Evolutionary conservation across 2,888 invertebrate genomes (phyloP), one percentile per base, ranked within the genome.

Genomic region (Julus scandinavius): DNA sequence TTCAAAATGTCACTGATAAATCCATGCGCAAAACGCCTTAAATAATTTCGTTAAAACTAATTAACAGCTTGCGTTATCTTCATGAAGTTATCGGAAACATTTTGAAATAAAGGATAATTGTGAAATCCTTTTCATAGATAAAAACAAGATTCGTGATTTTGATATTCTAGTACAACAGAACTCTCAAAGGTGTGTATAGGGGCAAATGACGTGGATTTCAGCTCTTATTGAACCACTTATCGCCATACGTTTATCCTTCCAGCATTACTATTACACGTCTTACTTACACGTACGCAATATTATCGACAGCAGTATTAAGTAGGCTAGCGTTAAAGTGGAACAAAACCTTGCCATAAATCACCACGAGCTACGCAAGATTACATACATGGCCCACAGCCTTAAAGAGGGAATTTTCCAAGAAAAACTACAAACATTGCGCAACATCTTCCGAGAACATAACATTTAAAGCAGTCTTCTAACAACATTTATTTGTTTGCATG

Each of bases 321-420:
- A 38, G 15, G 80, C 38, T 80, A 80, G 80, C 80, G 80, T 38
- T 80, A 80, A 80, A 80, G 80, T 80, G 80, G 80, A 38, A 29
- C 80, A 80, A 80, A 80, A 38, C 80, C 80, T 38, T 38, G 38
- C 13, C 80, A 80, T 80, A 80, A 80, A 80, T 80, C 80, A 80
- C 38, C 80, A 40, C 80, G 15, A 4, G 13, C 38, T 38, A 80
- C 13, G 38, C 13, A 80, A 38, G 80, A 15, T 80, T 80, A 38
- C 15, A 80, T 9, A 7, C 9, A 29, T 29, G 29, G 38, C 29
- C 72, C 9, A 29, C 72, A 38, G 72, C 6, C 72, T 72, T 72
- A 29, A 72, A 29, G 0, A 72, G 29, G 2, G 80, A 38, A 38
- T 80, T 38, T 80, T 80, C 80, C 13, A 38, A 80, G 80, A 80